Percentiles rank a stretch among this genome's conserved stretches.
Conservation (phyloP, 2,797 vertebrate genomes). For the Buceros bicornis region DNA sequence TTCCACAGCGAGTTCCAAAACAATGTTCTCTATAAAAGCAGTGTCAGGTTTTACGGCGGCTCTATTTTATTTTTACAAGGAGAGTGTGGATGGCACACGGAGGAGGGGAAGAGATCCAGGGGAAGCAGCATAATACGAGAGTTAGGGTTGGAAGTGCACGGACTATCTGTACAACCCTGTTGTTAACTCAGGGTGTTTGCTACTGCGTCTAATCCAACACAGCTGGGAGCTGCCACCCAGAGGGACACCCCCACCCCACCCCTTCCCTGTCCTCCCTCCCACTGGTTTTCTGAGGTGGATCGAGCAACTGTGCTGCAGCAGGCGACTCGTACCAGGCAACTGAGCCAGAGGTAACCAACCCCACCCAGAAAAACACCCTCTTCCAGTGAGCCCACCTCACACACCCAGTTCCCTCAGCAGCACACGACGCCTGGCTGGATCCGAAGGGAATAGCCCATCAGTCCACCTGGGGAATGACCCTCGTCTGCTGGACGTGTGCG, state of each 20-base stretch:
- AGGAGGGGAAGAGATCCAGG: background rate
- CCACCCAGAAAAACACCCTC: background rate
- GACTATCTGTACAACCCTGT: background rate
- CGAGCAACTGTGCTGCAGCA: background rate
- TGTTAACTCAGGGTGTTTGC: background rate
- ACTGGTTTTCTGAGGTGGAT: background rate
- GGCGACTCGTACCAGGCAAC: fast-evolving
- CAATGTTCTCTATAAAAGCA: background rate
- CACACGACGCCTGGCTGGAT: background rate
- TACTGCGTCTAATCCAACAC: background rate
- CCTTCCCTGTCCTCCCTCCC: background rate
- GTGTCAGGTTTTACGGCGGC: background rate
- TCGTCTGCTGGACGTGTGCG: background rate
- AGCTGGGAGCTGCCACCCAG: background rate
- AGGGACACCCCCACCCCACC: background rate
- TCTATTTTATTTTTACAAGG: background rate
- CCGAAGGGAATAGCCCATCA: fast-evolving
- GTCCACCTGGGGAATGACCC: background rate
- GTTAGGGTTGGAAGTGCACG: background rate
- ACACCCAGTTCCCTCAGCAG: background rate
- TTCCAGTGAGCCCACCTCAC: too few relatives aligned
- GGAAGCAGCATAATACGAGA: background rate
- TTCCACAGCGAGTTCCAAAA: background rate
- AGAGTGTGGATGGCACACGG: background rate
- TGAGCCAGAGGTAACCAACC: background rate